Percentiles rank a stretch among this genome's conserved stretches.
Evolutionary conservation across 2,113 vertebrate species (phyloP).

Genomic region (Callospermophilus lateralis): DNA sequence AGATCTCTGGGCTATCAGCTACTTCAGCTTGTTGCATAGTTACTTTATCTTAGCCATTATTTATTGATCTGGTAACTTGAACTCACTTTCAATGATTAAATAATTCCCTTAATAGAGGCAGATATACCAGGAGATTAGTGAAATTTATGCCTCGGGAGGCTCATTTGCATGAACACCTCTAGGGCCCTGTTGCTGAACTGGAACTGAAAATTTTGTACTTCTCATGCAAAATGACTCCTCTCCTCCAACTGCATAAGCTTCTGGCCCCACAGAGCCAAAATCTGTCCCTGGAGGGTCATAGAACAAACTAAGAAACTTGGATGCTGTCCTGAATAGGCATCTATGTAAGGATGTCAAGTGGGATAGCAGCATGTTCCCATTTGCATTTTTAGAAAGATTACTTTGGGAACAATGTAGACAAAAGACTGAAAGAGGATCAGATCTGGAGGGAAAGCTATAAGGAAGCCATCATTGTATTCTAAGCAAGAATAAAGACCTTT

Average conservation of each 20-base stretch:
- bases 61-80: conserved; percentile 39
- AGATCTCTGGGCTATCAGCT: neutral
- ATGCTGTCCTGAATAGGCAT: conserved; percentile 5
- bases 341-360: neutral
- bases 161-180: neutral
- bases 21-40: neutral
- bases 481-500: conserved; percentile 66
- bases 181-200: neutral
- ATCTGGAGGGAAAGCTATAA: conserved; percentile 60
- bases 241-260: neutral
- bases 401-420: conserved; percentile 64
- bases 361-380: neutral
- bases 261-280: neutral
- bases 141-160: neutral
- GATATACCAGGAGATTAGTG: conserved; percentile 23
- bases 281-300: neutral
- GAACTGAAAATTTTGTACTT: conserved; percentile 56
- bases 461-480: conserved; percentile 47
- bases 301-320: conserved; percentile 31
- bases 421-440: conserved; percentile 57
- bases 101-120: conserved; percentile 49
- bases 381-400: conserved; percentile 76
- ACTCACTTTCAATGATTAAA: conserved; percentile 49
- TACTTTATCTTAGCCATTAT: conserved; percentile 36
- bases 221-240: neutral